Evolutionary conservation across 2,797 vertebrate genomes (phyloP).

Genomic region (Valencia hispanica): DNA sequence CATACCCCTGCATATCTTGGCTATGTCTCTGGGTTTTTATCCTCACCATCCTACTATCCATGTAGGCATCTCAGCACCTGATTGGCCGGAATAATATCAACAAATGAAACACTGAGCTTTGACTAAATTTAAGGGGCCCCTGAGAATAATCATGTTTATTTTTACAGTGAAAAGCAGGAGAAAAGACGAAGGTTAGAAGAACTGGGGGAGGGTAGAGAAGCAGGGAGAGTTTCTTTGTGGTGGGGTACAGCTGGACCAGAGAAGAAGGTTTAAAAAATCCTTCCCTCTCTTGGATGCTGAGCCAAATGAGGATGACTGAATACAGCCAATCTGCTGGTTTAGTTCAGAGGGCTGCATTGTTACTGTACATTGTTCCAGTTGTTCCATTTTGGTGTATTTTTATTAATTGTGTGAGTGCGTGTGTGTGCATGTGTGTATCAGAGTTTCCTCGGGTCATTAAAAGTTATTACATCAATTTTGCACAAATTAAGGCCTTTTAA

Average conservation of each 20-base stretch:
- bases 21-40: constrained; percentile 50
- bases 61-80: constrained; percentile 39
- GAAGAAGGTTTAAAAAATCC: constrained; percentile 62
- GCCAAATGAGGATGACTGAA: constrained; percentile 36
- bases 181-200: constrained; percentile 58
- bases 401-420: background rate
- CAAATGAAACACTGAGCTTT: constrained; percentile 63
- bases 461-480: too few relatives aligned
- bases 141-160: constrained; percentile 83
- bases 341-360: background rate
- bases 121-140: constrained; percentile 77
- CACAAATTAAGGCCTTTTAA: too few relatives aligned
- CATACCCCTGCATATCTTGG: constrained; percentile 41
- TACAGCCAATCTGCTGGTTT: background rate
- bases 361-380: background rate
- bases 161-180: constrained; percentile 70
- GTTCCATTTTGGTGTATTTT: background rate
- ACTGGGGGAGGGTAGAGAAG: constrained; percentile 71
- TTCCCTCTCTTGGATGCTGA: constrained; percentile 67
- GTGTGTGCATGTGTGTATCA: too few relatives aligned
- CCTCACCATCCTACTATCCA: constrained; percentile 9
- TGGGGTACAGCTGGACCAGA: constrained; percentile 73
- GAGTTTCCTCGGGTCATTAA: too few relatives aligned
- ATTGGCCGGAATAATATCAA: constrained; percentile 58
- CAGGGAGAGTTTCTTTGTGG: constrained; percentile 80